Percentiles rank a stretch among this genome's conserved stretches.
Conservation (phyloP, 2,888 invertebrate species). For the Mesorhabditis sp. region DNA sequence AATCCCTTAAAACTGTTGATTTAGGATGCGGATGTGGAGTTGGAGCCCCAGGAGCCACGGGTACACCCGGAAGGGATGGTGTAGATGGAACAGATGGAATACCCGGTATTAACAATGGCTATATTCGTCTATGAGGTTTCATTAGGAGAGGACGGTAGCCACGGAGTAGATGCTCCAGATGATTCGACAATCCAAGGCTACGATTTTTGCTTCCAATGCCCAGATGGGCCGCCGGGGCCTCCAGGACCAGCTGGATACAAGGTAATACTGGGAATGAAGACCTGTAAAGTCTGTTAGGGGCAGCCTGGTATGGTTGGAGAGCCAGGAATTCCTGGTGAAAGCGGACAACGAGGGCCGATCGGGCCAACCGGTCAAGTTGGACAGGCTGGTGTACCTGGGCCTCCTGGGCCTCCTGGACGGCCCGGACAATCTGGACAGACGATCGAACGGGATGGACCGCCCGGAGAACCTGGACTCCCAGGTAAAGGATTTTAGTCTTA, state of each 20-base stretch:
- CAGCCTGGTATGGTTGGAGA: constrained; percentile 23
- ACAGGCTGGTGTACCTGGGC: constrained; percentile 22
- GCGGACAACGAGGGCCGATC: constrained; percentile 38
- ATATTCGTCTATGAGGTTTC: background rate
- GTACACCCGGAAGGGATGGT: constrained; percentile 23
- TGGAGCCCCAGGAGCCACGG: constrained; percentile 37
- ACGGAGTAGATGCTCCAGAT: constrained; percentile 23
- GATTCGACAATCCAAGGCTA: background rate
- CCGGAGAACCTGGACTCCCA: constrained; percentile 25
- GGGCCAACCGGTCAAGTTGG: constrained; percentile 16
- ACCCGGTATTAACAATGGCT: background rate
- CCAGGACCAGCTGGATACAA: constrained; percentile 29
- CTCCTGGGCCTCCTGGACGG: constrained; percentile 36
- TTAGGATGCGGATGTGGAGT: constrained; percentile 44
- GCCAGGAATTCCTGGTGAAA: constrained; percentile 31
- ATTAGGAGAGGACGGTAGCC: constrained; percentile 15
- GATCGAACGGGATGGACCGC: constrained; percentile 23
- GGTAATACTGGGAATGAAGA: constrained; percentile 12
- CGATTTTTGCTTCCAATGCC: constrained; percentile 14
- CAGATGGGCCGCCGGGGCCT: constrained; percentile 20
- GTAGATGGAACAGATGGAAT: background rate
- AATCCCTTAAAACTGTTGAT: background rate
- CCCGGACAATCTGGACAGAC: constrained; percentile 23
- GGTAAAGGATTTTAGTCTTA: constrained; percentile 15
- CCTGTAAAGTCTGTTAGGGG: constrained; percentile 4